Percentiles rank a stretch among this genome's conserved stretches.
These are phyloP conservation scores for Nematostella vectensis DNA, from an alignment of 92 coral and sea anemone genomes.

Conservation along the genomic window DNA sequence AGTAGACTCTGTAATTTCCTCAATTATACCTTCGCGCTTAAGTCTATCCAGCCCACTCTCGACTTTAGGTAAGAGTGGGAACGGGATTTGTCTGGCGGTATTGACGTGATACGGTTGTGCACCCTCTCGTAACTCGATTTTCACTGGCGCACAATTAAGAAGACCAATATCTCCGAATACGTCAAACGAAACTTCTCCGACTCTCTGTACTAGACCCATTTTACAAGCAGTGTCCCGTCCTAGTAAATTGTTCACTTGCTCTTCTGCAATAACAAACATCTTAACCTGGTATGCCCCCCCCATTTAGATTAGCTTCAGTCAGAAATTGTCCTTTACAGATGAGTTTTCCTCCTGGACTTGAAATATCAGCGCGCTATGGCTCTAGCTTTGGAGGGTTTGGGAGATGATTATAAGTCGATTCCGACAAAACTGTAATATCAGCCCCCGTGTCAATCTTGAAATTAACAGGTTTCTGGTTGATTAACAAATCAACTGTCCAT, in stretches of 20 bases:
- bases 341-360: neutral
- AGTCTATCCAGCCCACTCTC: constrained; percentile 21
- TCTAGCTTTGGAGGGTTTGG: constrained; percentile 3
- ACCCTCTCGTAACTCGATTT: constrained; percentile 11
- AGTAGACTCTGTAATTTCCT: constrained; percentile 28
- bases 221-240: constrained; percentile 4
- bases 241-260: constrained; percentile 11
- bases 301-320: neutral
- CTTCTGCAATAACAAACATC: constrained; percentile 8
- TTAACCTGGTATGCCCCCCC: constrained; percentile 5
- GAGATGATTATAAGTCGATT: neutral
- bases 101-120: constrained; percentile 16
- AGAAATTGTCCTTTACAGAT: neutral
- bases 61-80: constrained; percentile 4
- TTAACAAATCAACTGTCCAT: constrained; percentile 2
- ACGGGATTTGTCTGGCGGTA: constrained; percentile 4
- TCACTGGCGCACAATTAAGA: constrained; percentile 9
- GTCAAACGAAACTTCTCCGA: constrained; percentile 15
- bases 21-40: constrained; percentile 26
- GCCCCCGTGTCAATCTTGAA: constrained; percentile 3
- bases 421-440: neutral
- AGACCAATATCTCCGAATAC: constrained; percentile 21
- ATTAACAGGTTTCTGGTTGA: constrained; percentile 2
- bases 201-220: constrained; percentile 10
- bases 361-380: neutral